phyloP scores from a whole-genome alignment of 2,797 vertebrate genomes.

The Protosalanx chinensis region DNA sequence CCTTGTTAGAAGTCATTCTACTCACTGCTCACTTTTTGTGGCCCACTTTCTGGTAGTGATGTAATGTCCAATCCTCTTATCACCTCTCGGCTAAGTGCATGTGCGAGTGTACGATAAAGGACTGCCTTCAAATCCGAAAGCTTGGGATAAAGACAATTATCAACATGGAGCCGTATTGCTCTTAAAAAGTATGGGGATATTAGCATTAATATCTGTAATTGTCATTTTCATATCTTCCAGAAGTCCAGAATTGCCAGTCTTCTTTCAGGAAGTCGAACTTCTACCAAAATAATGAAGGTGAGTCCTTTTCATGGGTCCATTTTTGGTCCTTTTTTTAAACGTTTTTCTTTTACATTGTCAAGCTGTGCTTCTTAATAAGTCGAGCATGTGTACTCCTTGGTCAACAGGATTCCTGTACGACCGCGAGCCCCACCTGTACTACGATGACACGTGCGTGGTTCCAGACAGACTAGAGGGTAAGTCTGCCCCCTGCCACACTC shows the following conservation, averaged over 20 bases:
- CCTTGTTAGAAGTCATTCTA: no score
- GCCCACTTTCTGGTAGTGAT: conserved; percentile 33
- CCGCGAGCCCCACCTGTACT: conserved; percentile 82
- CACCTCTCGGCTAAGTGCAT: conserved; percentile 55
- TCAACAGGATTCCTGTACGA: conserved; percentile 79
- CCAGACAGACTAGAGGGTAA: conserved; percentile 87
- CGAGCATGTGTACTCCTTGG: background rate
- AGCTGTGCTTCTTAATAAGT: background rate
- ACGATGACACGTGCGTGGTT: conserved; percentile 90
- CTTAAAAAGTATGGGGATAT: background rate
- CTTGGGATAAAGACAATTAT: background rate
- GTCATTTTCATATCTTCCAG: conserved; percentile 64
- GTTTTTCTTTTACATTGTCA: background rate
- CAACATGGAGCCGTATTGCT: background rate
- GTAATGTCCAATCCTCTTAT: conserved; percentile 63
- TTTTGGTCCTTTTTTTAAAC: background rate
- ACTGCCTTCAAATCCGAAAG: background rate
- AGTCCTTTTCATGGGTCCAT: conserved; percentile 41
- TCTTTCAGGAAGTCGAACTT: conserved; percentile 78
- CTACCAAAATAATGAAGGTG: conserved; percentile 80
- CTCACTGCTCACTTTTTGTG: background rate
- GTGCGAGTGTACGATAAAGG: conserved; percentile 34
- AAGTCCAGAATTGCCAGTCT: conserved; percentile 90
- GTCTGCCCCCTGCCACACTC: conserved; percentile 4
- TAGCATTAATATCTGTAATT: background rate